Base-by-base conservation (phyloP, 64 coral and sea anemone species). In the Actinia equina region DNA sequence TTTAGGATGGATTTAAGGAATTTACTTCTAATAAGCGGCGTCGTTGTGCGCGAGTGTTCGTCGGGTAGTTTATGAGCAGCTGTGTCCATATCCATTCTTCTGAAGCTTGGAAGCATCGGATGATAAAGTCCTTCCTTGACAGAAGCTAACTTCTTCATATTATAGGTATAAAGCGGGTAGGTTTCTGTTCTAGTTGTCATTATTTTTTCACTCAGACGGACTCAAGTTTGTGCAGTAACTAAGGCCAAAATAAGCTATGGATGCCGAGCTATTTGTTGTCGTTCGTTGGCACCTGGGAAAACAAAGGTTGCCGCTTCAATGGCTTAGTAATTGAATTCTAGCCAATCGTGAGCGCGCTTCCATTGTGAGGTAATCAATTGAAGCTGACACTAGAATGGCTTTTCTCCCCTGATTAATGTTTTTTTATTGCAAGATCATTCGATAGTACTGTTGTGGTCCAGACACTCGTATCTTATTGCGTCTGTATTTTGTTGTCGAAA, bases 81-180 rank as follows among this genome's bases (percentile, higher is more conserved):
- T 13, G 93, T 95, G 74, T 99, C 97, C 88, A 95, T 99, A 78
- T 95, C 93, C 93, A 99, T 99, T 65, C 93, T 85, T 6, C 97
- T 91, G 74, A 99, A 99, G 83, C 90, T 95, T 0, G 97, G 97
- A 14, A 99, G 81, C 16, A 80, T 87, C 2, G 97, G 97, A 77
- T 99, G 97, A 59, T 99, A 99, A 3, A 99, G 52, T 0, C 97
- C 90, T n/a, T 99, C 93, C 65, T 99, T 99, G 11, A 94, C 97
- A 17, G 93, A 95, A 2, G 97, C 97, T 27, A 99, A 22, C 97
- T 95, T 95, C 26, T 88, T 53, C 0, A 71, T 46, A 80, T 92
- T 83, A 22, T 82, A 17, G 37, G 76, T 80, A 79, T 89, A 94
- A 70, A 77, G 77, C 6, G 88, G 83, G 7, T 88, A 83, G 25